Evolutionary conservation across 2,888 invertebrate species (phyloP), one percentile per base, ranked within the genome.

Genomic region (Acleris laterana): DNA sequence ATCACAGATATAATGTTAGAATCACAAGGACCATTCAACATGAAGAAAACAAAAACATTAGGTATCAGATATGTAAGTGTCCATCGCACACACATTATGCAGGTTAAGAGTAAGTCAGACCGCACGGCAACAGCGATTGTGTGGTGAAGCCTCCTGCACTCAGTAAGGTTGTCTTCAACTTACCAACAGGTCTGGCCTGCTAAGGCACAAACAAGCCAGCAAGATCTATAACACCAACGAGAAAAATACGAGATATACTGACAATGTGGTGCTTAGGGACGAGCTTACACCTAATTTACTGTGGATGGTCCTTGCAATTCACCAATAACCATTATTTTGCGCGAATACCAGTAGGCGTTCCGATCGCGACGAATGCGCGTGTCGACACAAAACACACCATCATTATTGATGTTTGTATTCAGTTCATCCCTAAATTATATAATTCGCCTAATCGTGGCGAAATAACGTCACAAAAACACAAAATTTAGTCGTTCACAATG

Each of bases 151-250:
- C 82, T 77, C 82, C 80, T 76, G 82, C 90, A 88, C 84, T 86
- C 86, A 80, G 76, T 84, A 82, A 81, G 75, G 77, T 64, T 46
- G 48, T 89, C 87, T 89, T 90, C 86, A 82, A 95, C 95, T 95
- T 95, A 95, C 95, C 95, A 95, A 94, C 93, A 95, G 94, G 93
- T 95, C 95, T 95, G 95, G 95, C 95, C 95, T 95, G 92, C 93
- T 93, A 94, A 95, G 94, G 95, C 94, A 95, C 94, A 95, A 94
- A 94, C 95, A 95, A 94, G 95, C 95, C 94, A 95, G 94, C 94
- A 95, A 94, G 93, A 95, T 95, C 95, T 95, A 95, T 93, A 95
- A 95, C 94, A 93, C 90, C 92, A 94, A 94, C 88, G 84, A 90
- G 85, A 91, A 89, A 87, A 80, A 87, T 83, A 79, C 90, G 80